Conservation (phyloP, 1,140 invertebrate species). For the Papilio xuthus region DNA sequence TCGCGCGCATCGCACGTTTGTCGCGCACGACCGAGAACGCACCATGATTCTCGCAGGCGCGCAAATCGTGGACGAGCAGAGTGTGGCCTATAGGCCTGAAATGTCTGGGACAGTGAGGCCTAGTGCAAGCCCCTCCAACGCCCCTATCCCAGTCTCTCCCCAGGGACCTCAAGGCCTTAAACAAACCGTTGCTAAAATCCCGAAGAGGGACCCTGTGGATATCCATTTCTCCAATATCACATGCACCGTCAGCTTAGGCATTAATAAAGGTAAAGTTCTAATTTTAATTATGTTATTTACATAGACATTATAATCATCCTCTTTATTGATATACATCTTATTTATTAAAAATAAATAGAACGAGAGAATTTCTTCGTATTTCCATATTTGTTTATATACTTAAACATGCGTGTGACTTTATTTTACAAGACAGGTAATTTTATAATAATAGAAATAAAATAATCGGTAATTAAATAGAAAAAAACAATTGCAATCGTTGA, state of each 20-base stretch:
- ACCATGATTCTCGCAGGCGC: conserved; percentile 75
- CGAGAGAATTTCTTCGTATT: too few species aligned
- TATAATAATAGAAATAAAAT: too few species aligned
- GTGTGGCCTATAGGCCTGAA: conserved; percentile 54
- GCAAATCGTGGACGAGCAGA: conserved; percentile 64
- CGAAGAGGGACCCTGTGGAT: conserved; percentile 83
- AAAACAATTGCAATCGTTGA: too few species aligned
- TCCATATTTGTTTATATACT: too few species aligned
- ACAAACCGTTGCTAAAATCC: conserved; percentile 75
- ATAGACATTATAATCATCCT: not conserved
- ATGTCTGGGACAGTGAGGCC: conserved; percentile 42
- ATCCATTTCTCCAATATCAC: conserved; percentile 87
- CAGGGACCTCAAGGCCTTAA: conserved; percentile 39
- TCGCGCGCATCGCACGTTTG: conserved; percentile 47
- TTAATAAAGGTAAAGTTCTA: conserved; percentile 85
- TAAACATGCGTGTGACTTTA: too few species aligned
- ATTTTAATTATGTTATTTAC: not conserved
- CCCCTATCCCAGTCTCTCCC: conserved; percentile 33
- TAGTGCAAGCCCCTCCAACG: conserved; percentile 40
- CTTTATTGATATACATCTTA: not conserved
- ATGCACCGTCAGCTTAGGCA: conserved; percentile 86
- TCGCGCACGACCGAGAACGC: not conserved
- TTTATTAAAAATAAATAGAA: not conserved
- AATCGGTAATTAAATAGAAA: too few species aligned
- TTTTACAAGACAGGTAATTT: too few species aligned